These are phyloP conservation scores for Drosophila kambysellisi DNA, from an alignment of 2,888 invertebrate species.

Conservation along the genomic window DNA sequence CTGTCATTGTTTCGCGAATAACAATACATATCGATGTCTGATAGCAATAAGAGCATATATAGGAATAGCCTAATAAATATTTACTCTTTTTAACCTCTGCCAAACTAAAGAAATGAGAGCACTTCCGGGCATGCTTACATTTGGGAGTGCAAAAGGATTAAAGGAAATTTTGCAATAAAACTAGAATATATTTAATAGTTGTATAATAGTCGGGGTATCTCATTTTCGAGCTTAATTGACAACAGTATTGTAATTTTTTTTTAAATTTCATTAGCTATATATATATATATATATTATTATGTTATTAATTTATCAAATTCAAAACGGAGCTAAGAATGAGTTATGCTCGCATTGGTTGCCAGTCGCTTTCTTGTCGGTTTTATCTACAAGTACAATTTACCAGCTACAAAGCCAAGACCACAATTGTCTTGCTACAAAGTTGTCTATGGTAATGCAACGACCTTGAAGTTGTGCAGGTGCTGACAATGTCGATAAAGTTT, in stretches of 20 bases:
- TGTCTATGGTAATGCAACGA: slow-evolving; percentile 61
- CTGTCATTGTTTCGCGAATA: too few relatives aligned
- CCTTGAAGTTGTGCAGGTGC: slow-evolving; percentile 64
- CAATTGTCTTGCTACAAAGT: slow-evolving; percentile 18
- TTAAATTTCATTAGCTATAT: background rate
- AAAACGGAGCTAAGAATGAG: background rate
- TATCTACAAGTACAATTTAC: slow-evolving; percentile 6
- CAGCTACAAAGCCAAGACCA: slow-evolving; percentile 2
- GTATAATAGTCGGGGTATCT: background rate
- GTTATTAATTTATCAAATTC: background rate
- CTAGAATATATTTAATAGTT: background rate
- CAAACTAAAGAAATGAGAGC: background rate
- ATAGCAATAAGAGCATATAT: too few relatives aligned
- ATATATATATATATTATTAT: background rate
- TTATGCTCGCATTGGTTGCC: background rate
- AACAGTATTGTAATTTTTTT: background rate
- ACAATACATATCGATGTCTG: too few relatives aligned
- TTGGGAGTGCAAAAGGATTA: background rate
- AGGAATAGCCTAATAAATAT: too few relatives aligned
- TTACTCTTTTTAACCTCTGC: too few relatives aligned
- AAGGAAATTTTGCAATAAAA: background rate
- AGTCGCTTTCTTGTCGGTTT: background rate
- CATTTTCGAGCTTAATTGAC: background rate
- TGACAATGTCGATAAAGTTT: slow-evolving; percentile 28
- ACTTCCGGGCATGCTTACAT: too few relatives aligned